Evolutionary conservation across 2,888 invertebrate species (phyloP), one percentile per base, ranked within the genome.

Genomic region (Biston betularia): DNA sequence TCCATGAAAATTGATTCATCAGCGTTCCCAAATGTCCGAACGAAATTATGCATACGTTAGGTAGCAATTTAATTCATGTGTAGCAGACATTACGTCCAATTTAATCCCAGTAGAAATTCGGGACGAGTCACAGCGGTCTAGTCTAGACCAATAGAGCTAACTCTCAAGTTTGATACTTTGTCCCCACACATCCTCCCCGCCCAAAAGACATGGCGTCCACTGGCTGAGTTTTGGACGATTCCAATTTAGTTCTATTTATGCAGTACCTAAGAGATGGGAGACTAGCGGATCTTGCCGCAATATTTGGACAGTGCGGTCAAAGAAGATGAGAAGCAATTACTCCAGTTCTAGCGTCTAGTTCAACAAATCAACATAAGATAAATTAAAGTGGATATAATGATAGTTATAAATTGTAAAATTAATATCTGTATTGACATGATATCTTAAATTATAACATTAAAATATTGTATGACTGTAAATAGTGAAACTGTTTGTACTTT

Each of bases 111-210:
- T 82, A 87, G 79, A 87, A 84, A 86, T 88, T 86, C 75, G 68
- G 81, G 71, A 6, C 74, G 74, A 83, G 79, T 82, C 83, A 80
- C 74, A 79, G 84, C 71, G 85, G 86, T 85, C 60, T 65, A 64
- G 70, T 68, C 79, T 82, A 77, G 81, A 82, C 83, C 84, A 86
- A 85, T 87, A 88, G 81, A 86, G 87, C 88, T 86, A 84, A 85
- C 86, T 85, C 79, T 72, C 80, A 86, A 92, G 89, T 92, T 92
- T 86, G 84, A 80, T 90, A 92, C 88, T 90, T 88, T 79, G 81
- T 80, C 79, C 81, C 76, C 75, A 70, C 75, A 70, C 75, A 69
- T 69, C 70, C 75, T 70, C 68, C 71, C 70, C 79, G 66, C 82
- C 83, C 86, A 76, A 75, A 86, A 87, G 87, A 86, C 78, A 74